Base-by-base conservation (phyloP, 2,797 vertebrate species). In the Dicrostonyx torquatus region DNA sequence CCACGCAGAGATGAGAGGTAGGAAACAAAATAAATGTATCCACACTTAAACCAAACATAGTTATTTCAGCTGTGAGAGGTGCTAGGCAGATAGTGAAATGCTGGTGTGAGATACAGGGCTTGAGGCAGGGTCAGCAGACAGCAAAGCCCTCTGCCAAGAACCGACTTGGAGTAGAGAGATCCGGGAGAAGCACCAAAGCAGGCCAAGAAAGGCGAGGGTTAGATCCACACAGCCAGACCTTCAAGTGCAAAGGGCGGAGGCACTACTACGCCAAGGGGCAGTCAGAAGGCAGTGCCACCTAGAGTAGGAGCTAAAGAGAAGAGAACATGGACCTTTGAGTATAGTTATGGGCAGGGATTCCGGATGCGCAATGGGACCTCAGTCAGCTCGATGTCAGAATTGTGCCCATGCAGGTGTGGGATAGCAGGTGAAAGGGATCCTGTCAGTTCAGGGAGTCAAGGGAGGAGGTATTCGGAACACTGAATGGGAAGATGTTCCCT, bases 171-270 rank as follows among this genome's bases (percentile, higher is more conserved):
- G 5, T 64, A 55, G 73, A 82, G 50, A 64, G 50, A 55, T 87
- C 15, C 15, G 37, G 48, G 73, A 84, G 24, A 92, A 58, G n/a
- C 13, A n/a, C 20, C 43, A 5, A 90, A 62, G 43, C 24, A 50
- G 78, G 29, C 48, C 45, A 60, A 18, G 22, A 17, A 31, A 26
- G 50, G 31, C n/a, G n/a, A 77, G 24, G 70, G 66, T 31, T 77
- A 89, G 66, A 48, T 60, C 64, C 26, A 24, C 4, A 76, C 20
- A 78, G 24, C 55, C 9, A 15, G 50, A 70, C 24, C 7, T 86
- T 53, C 62, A 12, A 40, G 72, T 50, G 40, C 78, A 92, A 93
- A 96, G 91, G 79, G 45, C 34, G 4, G 78, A 78, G 88, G 72
- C 82, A 87, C 77, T 29, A 24, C 77, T 40, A n/a, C 22, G 10